A percentile compares a stretch with the other conserved stretches of the same genome.
phyloP scores from a whole-genome alignment of 2,888 invertebrate genomes.

The Caenorhabditis doughertyi region DNA sequence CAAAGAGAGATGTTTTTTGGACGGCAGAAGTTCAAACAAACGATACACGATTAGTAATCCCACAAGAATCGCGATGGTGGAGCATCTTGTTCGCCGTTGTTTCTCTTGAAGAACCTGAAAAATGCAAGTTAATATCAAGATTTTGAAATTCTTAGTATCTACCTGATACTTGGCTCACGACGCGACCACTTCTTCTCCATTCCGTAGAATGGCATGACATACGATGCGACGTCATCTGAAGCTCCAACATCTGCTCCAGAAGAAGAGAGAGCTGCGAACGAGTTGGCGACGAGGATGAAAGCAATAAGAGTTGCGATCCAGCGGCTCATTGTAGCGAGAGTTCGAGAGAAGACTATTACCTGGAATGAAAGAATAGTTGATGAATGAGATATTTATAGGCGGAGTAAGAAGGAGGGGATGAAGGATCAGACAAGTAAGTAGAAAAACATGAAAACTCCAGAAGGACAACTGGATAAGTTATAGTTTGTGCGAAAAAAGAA shows the following conservation, averaged over 20 bases:
- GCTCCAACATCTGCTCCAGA: conserved; percentile 34
- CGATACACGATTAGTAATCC: conserved; percentile 38
- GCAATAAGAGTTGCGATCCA: conserved; percentile 59
- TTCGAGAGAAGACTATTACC: conserved; percentile 47
- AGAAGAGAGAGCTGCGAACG: conserved; percentile 44
- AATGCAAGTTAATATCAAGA: background rate
- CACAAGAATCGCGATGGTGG: conserved; percentile 44
- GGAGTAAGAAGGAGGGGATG: background rate
- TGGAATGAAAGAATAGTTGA: conserved; percentile 9
- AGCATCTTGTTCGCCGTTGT: conserved; percentile 44
- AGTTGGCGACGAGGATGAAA: conserved; percentile 49
- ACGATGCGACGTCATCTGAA: conserved; percentile 42
- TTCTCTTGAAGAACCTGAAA: conserved; percentile 64
- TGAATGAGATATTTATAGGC: too few relatives aligned
- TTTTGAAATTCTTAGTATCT: background rate
- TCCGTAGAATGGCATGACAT: conserved; percentile 60
- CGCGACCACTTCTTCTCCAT: conserved; percentile 69
- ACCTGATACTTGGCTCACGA: conserved; percentile 66
- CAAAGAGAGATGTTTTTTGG: background rate
- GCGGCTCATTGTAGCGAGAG: conserved; percentile 58
- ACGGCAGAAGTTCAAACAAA: conserved; percentile 17
- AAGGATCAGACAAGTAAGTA: conserved; percentile 22
- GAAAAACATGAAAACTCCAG: background rate
- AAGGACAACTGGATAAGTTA: conserved; percentile 1
- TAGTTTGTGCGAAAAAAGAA: background rate